Percentiles rank a stretch among this genome's conserved stretches.
These are phyloP conservation scores for Lamproptera curius DNA, from an alignment of 2,888 invertebrate genomes.

Conservation along the genomic window DNA sequence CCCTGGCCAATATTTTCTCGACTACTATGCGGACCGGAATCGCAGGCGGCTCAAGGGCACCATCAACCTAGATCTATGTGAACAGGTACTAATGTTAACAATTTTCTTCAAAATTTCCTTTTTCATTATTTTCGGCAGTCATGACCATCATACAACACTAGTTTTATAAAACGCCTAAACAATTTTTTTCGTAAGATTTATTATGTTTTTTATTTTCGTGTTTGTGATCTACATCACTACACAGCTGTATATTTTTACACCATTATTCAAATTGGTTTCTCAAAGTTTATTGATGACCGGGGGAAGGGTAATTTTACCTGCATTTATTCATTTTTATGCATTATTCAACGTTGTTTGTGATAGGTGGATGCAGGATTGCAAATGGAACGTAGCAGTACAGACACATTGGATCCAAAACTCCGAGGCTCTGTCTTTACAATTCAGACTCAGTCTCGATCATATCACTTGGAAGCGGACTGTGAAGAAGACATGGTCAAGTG, in stretches of 20 bases:
- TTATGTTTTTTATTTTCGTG: too few species aligned
- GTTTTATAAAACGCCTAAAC: too few species aligned
- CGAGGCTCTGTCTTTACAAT: constrained; percentile 88
- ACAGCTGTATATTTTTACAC: too few species aligned
- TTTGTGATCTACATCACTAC: too few species aligned
- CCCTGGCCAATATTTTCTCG: constrained; percentile 95
- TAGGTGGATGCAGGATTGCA: constrained; percentile 92
- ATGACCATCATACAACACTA: too few species aligned
- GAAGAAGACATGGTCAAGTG: constrained; percentile 96
- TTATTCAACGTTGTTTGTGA: constrained; percentile 18
- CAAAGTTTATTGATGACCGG: constrained; percentile 9
- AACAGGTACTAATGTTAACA: constrained; percentile 90
- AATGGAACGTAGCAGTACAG: constrained; percentile 88
- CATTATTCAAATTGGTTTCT: not conserved
- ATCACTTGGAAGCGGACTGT: constrained; percentile 94
- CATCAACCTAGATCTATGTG: constrained; percentile 96
- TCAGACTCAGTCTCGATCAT: constrained; percentile 91
- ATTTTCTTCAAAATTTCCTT: constrained; percentile 11
- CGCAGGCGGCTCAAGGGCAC: constrained; percentile 91
- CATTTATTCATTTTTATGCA: constrained; percentile 21
- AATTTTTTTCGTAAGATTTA: too few species aligned
- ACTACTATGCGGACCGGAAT: constrained; percentile 94
- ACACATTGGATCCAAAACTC: constrained; percentile 81
- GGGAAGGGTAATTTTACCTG: constrained; percentile 13
- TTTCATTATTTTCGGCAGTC: constrained; percentile 7